These are phyloP conservation scores for Dendrocincla tyrannina DNA, from an alignment of 2,797 vertebrate species.

Conservation along the genomic window DNA sequence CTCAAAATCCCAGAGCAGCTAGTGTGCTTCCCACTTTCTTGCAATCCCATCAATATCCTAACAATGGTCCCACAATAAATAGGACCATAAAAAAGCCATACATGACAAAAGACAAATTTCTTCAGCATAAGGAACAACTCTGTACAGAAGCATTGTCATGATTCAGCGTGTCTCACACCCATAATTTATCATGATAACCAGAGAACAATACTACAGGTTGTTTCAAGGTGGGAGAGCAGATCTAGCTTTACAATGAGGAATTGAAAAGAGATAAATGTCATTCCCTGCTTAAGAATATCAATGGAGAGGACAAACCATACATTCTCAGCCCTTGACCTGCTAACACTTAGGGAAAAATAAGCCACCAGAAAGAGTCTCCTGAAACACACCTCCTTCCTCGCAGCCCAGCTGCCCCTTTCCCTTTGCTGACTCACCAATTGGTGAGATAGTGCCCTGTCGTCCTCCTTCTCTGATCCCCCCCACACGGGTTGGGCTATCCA, in stretches of 20 bases:
- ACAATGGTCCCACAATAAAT: rapidly evolving
- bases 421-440: not conserved
- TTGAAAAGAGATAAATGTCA: not conserved
- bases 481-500: rapidly evolving
- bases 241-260: not conserved
- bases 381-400: not conserved
- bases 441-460: rapidly evolving
- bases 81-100: not conserved
- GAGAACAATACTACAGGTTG: not conserved
- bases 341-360: not conserved
- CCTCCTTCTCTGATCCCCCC: not conserved
- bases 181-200: not conserved
- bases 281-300: not conserved
- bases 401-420: not conserved
- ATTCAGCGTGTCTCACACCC: not conserved
- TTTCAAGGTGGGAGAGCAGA: not conserved
- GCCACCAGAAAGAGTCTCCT: not conserved
- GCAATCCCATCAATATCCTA: not conserved
- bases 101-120: not conserved
- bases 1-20: not conserved
- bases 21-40: rapidly evolving
- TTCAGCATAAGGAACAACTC: not conserved
- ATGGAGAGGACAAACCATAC: not conserved
- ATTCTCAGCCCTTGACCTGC: not conserved
- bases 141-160: not conserved